Evolutionary conservation across 2,888 invertebrate species (phyloP), one percentile per base, ranked within the genome.

Genomic region (Sinohyriopsis cumingii): DNA sequence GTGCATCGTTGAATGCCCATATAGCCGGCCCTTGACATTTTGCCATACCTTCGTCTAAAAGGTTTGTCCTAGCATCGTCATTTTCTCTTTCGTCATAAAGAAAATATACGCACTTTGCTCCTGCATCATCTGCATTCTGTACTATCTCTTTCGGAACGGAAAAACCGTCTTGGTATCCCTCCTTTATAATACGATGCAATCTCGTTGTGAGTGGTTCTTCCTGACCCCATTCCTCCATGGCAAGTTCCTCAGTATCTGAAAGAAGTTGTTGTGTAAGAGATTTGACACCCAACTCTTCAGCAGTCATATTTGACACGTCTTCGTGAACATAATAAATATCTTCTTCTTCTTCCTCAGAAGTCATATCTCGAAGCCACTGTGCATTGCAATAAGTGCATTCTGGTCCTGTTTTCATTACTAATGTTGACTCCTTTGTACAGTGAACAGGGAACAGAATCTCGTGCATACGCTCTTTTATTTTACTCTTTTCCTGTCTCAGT

Each of bases 61-160:
- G 76, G 28, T 81, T 72, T 28, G 76, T 75, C 24, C 25, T 70
- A 3, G 45, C 45, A 45, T 45, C 45, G 15, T 45, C 45, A 61
- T 87, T 84, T 7, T 55, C 62, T 12, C 83, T 73, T 18, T 75
- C 75, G 64, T 89, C 88, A 64, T 80, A 82, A 45, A 89, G 81
- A 70, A 89, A 86, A 59, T 82, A 78, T 12, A 88, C 75, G 69
- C 86, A 85, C 7, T 87, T 83, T 18, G 88, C 86, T 20, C 81
- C 79, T 6, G 88, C 86, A 76, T 88, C 87, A 72, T 88, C 87
- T 12, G 87, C 86, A 79, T 88, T 88, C 69, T 88, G 88, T 1
- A 89, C 66, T 7, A 89, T 75, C 69, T 89, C 89, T 73, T 88
- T 88, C 65, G 88, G 79, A 28, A 89, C 79, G 20, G 84, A 81